phyloP scores from a whole-genome alignment of 2,888 invertebrate genomes.

The Calephelis perditalis region DNA sequence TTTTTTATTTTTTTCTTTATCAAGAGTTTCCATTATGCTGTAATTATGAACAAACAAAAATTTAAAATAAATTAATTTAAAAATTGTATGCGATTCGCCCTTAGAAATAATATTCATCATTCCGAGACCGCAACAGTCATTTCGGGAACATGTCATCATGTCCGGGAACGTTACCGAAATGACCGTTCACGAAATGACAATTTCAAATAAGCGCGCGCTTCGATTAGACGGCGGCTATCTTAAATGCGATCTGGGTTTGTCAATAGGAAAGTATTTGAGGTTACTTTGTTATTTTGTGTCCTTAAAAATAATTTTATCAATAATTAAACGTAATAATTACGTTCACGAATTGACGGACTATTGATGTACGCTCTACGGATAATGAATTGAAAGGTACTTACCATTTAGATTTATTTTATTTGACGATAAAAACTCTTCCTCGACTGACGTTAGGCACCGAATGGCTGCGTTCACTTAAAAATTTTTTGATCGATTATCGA shows the following conservation, averaged over 20 bases:
- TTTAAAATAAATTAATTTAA: no score
- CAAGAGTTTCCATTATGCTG: no score
- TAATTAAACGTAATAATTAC: slow-evolving; percentile 17
- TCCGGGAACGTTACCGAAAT: slow-evolving; percentile 21
- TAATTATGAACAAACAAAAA: slow-evolving; percentile 14
- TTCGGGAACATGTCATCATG: slow-evolving; percentile 20
- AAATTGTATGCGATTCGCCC: no score
- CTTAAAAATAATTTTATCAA: slow-evolving; percentile 18
- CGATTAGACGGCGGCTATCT: slow-evolving; percentile 11
- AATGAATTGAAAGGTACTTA: slow-evolving; percentile 16
- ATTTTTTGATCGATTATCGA: slow-evolving; percentile 19
- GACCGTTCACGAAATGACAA: slow-evolving; percentile 15
- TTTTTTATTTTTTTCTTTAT: slow-evolving; percentile 21
- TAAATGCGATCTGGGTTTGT: slow-evolving; percentile 13
- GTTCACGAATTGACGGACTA: slow-evolving; percentile 18
- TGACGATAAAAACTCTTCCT: slow-evolving; percentile 20
- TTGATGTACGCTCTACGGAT: slow-evolving; percentile 18
- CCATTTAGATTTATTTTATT: slow-evolving; percentile 17
- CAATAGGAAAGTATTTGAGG: slow-evolving; percentile 17
- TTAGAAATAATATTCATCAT: slow-evolving; percentile 13
- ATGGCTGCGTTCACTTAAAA: slow-evolving; percentile 20
- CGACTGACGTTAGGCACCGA: slow-evolving; percentile 17
- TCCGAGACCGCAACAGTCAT: slow-evolving; percentile 18
- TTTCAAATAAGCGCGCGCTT: slow-evolving; percentile 21
- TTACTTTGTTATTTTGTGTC: slow-evolving; percentile 11